Evolutionary conservation across 2,888 invertebrate genomes (phyloP).

Genomic region (Mesorhabditis sp.): DNA sequence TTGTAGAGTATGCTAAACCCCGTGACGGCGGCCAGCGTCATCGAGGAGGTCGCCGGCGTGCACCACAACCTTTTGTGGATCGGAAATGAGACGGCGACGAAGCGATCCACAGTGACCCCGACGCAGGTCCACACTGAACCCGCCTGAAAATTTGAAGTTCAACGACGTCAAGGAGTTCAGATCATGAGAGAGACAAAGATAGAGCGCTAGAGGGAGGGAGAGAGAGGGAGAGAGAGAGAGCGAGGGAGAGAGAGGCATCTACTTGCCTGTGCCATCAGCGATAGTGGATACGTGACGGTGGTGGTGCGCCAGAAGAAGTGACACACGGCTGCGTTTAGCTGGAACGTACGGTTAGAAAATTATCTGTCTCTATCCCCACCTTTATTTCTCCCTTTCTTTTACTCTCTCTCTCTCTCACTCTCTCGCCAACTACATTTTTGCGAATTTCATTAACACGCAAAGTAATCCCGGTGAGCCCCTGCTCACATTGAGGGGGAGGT

Average conservation of each 20-base stretch:
- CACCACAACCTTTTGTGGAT: slow-evolving; percentile 45
- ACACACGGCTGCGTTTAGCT: slow-evolving; percentile 33
- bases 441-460: too few relatives aligned
- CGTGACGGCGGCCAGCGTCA: slow-evolving; percentile 39
- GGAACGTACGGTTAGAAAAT: slow-evolving; percentile 8
- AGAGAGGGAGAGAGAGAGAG: not conserved
- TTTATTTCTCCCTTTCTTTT: too few relatives aligned
- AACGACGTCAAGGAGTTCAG: not conserved
- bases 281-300: slow-evolving; percentile 47
- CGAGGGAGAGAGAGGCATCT: not conserved
- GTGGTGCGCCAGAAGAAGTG: slow-evolving; percentile 53
- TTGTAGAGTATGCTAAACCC: slow-evolving; percentile 48
- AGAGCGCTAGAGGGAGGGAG: not conserved
- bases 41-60: slow-evolving; percentile 31
- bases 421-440: too few relatives aligned
- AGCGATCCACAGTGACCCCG: slow-evolving; percentile 54
- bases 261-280: slow-evolving; percentile 45
- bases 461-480: too few relatives aligned
- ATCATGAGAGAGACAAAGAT: not conserved
- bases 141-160: slow-evolving; percentile 8
- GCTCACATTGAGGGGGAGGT: too few relatives aligned
- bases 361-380: too few relatives aligned
- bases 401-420: too few relatives aligned
- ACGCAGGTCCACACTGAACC: slow-evolving; percentile 55
- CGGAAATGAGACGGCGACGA: slow-evolving; percentile 51